Evolutionary conservation across 2,797 vertebrate genomes (phyloP).

Genomic region (Manis pentadactyla): DNA sequence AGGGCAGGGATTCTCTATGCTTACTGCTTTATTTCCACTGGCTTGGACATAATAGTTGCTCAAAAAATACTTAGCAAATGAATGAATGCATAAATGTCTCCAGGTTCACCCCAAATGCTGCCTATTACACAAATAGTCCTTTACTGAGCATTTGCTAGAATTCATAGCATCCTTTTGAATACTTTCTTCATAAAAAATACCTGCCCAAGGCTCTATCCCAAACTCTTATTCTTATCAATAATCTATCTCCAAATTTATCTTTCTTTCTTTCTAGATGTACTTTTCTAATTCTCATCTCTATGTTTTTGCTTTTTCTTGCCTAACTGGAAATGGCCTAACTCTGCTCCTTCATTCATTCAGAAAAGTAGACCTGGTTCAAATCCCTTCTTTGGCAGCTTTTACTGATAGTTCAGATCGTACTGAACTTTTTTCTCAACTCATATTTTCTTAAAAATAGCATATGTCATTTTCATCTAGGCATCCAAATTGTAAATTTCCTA

Average conservation of each 20-base stretch:
- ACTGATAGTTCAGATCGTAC: neutral
- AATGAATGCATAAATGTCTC: neutral
- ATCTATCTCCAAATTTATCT: neutral
- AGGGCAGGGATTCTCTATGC: neutral
- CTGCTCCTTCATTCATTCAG: neutral
- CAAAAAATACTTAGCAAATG: neutral
- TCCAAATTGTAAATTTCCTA: neutral
- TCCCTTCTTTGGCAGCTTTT: neutral
- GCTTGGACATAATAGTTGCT: neutral
- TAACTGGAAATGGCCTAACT: neutral
- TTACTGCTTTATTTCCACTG: neutral
- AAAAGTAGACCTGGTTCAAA: neutral
- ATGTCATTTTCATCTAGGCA: slow-evolving; percentile 7
- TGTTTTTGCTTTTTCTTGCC: slow-evolving; percentile 7
- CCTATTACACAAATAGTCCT: neutral
- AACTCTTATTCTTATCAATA: slow-evolving; percentile 6
- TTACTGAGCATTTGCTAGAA: neutral
- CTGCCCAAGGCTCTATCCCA: neutral
- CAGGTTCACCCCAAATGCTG: neutral
- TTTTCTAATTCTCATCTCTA: neutral
- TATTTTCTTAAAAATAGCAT: slow-evolving; percentile 37
- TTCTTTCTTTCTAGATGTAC: neutral
- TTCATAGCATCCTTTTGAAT: neutral
- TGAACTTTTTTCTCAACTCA: slow-evolving; percentile 43
- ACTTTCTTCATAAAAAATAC: neutral